Percentiles rank a stretch among this genome's conserved stretches.
Conservation (phyloP, 2,888 invertebrate species). For the Anodontia alba region DNA sequence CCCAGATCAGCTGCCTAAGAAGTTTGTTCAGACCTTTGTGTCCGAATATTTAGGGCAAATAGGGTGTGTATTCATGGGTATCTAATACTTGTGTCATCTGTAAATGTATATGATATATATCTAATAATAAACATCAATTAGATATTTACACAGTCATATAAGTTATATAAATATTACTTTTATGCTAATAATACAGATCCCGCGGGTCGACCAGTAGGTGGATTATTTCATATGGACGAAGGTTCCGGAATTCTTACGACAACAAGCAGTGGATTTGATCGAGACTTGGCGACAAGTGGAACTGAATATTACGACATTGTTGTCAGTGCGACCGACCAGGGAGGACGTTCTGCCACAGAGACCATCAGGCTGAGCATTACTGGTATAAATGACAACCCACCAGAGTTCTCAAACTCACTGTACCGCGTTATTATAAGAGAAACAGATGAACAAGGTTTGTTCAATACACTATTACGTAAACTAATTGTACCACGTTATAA, state of each 20-base stretch:
- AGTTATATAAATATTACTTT: too few species aligned
- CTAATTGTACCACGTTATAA: too few species aligned
- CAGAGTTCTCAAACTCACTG: constrained; percentile 65
- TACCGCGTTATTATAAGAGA: constrained; percentile 39
- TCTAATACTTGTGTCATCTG: too few species aligned
- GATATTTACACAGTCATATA: too few species aligned
- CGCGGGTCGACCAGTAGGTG: not conserved
- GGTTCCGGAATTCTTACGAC: constrained; percentile 44
- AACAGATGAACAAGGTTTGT: constrained; percentile 22
- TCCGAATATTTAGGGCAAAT: too few species aligned
- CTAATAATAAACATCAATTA: too few species aligned
- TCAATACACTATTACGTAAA: too few species aligned
- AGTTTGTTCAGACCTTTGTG: too few species aligned
- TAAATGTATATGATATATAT: too few species aligned
- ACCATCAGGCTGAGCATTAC: constrained; percentile 33
- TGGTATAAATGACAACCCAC: constrained; percentile 74
- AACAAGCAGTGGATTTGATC: constrained; percentile 40
- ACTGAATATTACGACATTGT: constrained; percentile 2
- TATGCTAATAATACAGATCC: too few species aligned
- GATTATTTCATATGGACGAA: constrained; percentile 35
- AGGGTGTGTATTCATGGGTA: too few species aligned
- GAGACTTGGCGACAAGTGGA: constrained; percentile 29
- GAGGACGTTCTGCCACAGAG: not conserved
- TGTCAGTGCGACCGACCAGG: not conserved
- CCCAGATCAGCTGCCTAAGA: too few species aligned